Conservation (phyloP, 2,888 invertebrate genomes). For the Cephus pygmeus region DNA sequence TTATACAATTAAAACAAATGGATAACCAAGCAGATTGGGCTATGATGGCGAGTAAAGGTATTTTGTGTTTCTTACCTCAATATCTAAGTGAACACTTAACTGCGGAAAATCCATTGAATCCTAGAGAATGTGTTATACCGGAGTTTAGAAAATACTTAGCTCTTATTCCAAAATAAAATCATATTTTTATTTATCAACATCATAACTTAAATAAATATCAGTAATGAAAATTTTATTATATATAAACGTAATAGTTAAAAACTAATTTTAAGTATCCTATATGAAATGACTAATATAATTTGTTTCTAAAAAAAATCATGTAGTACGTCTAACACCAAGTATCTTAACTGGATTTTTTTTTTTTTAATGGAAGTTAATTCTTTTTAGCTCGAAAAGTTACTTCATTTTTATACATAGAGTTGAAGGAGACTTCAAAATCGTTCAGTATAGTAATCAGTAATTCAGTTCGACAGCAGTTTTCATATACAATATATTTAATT, state of each 20-base stretch:
- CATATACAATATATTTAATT: background rate
- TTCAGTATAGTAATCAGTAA: slow-evolving; percentile 45
- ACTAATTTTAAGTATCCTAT: background rate
- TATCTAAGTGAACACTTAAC: slow-evolving; percentile 72
- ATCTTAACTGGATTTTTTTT: slow-evolving; percentile 21
- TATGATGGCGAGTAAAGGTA: slow-evolving; percentile 68
- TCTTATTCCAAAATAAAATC: slow-evolving; percentile 51
- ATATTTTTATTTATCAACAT: background rate
- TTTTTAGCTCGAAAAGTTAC: slow-evolving; percentile 28
- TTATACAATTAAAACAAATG: slow-evolving; percentile 72
- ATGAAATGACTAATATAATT: background rate
- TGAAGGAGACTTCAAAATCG: slow-evolving; percentile 44
- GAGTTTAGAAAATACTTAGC: slow-evolving; percentile 61
- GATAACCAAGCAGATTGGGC: slow-evolving; percentile 70
- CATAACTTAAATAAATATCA: slow-evolving; percentile 11
- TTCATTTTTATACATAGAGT: slow-evolving; percentile 29
- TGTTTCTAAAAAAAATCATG: background rate
- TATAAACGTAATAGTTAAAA: background rate
- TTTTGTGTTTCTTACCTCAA: slow-evolving; percentile 75
- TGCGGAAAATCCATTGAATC: slow-evolving; percentile 42
- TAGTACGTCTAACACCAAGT: background rate
- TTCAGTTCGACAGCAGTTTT: slow-evolving; percentile 43
- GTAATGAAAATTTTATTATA: slow-evolving; percentile 13
- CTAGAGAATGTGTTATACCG: slow-evolving; percentile 54
- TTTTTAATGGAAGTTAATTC: slow-evolving; percentile 33